phyloP scores from a whole-genome alignment of 2,888 invertebrate genomes.

The Chelonus formosanus region DNA sequence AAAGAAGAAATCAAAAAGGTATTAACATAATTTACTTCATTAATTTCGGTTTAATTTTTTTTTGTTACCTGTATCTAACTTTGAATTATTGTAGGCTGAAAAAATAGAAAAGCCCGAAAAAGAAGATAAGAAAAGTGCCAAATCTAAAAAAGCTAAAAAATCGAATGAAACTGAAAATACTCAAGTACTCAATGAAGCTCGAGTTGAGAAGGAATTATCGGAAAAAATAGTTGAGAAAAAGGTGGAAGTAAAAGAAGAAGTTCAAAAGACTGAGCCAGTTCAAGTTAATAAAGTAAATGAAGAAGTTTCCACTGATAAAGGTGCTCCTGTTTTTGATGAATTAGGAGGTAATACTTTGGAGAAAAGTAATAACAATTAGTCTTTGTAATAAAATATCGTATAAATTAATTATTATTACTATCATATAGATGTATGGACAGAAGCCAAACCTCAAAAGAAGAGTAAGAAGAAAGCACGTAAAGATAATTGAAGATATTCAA shows the following conservation, averaged over 20 bases:
- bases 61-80: conserved; percentile 20
- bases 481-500: conserved; percentile 69
- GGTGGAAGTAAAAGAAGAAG: conserved; percentile 37
- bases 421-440: conserved; percentile 77
- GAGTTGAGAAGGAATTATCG: conserved; percentile 49
- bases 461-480: conserved; percentile 81
- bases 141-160: conserved; percentile 62
- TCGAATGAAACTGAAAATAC: conserved; percentile 53
- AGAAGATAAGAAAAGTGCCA: conserved; percentile 62
- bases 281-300: conserved; percentile 40
- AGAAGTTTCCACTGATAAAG: conserved; percentile 44
- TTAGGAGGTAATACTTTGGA: conserved; percentile 66
- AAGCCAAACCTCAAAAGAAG: conserved; percentile 77
- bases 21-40: not conserved
- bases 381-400: too few species aligned
- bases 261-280: conserved; percentile 48
- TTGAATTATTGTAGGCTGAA: conserved; percentile 45
- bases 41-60: conserved; percentile 15
- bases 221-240: conserved; percentile 44
- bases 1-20: conserved; percentile 47
- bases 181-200: conserved; percentile 29
- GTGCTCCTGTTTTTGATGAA: conserved; percentile 69
- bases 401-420: conserved; percentile 31
- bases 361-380: too few species aligned
- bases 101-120: conserved; percentile 55